These are phyloP conservation scores for Drosophila persimilis DNA, from an alignment of 1,140 invertebrate species.

Conservation along the genomic window DNA sequence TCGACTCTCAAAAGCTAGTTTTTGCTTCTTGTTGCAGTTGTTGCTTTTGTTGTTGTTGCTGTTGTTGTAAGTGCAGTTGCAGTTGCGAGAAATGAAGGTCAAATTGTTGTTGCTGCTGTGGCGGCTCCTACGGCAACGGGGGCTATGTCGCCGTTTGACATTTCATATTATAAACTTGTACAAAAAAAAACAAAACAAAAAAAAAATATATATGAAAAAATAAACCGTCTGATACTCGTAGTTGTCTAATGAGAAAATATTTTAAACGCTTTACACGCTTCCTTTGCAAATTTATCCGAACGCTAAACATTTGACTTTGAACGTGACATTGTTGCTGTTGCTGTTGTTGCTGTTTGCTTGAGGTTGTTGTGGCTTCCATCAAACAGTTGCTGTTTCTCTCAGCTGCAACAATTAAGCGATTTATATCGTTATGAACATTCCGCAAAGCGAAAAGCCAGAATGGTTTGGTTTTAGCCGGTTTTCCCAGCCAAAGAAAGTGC, in stretches of 20 bases:
- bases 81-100: conserved; percentile 74
- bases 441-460: conserved; percentile 12
- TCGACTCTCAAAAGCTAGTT: too few species aligned
- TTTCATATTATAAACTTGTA: conserved; percentile 75
- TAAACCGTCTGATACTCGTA: conserved; percentile 45
- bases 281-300: conserved; percentile 74
- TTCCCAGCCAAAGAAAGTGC: conserved; percentile 14
- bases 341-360: conserved; percentile 2
- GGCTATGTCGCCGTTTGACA: conserved; percentile 64
- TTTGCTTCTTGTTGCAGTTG: conserved; percentile 25
- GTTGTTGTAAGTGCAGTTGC: conserved; percentile 50
- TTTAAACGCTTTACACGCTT: conserved; percentile 79
- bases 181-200: conserved; percentile 35
- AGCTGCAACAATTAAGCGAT: conserved; percentile 72
- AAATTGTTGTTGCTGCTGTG: conserved; percentile 43
- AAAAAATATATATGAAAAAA: conserved; percentile 25
- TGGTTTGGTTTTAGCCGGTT: conserved; percentile 39
- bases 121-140: background rate
- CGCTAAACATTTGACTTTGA: conserved; percentile 76
- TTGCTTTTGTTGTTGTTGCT: conserved; percentile 29
- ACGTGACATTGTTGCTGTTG: conserved; percentile 75
- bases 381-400: conserved; percentile 44
- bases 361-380: conserved; percentile 27
- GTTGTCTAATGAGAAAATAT: conserved; percentile 81
- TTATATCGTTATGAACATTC: conserved; percentile 59